Conservation (phyloP, 2,113 vertebrate genomes). For the Copsychus sechellarum region DNA sequence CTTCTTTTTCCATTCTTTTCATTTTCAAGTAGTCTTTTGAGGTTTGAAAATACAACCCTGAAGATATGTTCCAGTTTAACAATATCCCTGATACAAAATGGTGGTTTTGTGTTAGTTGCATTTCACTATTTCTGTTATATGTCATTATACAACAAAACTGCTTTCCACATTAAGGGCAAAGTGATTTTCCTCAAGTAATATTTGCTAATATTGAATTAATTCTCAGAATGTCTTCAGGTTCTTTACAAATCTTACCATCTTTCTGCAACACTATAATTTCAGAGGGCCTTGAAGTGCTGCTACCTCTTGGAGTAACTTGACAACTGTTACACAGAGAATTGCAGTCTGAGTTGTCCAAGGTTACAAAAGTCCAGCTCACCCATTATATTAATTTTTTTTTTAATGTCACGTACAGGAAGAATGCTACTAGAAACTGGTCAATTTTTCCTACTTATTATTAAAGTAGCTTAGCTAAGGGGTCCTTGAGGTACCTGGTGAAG, state of each 20-base stretch:
- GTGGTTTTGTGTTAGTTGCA: neutral
- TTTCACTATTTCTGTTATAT: neutral
- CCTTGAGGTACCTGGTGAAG: slow-evolving; percentile 53
- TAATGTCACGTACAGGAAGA: neutral
- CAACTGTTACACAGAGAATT: neutral
- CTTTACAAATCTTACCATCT: neutral
- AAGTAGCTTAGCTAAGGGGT: slow-evolving; percentile 40
- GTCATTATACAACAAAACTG: neutral
- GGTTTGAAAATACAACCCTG: neutral
- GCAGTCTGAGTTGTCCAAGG: slow-evolving; percentile 10
- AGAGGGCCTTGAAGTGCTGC: slow-evolving; percentile 14
- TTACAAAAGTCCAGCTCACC: slow-evolving; percentile 26
- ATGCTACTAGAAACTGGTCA: slow-evolving; percentile 18
- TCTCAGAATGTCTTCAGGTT: neutral
- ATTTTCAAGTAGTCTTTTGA: neutral
- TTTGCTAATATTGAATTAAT: slow-evolving; percentile 7
- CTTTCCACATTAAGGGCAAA: neutral
- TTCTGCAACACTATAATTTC: neutral
- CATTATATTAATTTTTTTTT: slow-evolving; percentile 26
- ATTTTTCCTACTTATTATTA: slow-evolving; percentile 49
- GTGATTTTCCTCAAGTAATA: slow-evolving; percentile 11
- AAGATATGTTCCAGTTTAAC: neutral
- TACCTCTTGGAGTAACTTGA: slow-evolving; percentile 34
- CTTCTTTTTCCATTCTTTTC: neutral
- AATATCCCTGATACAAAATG: neutral